Evolutionary conservation across 1,140 invertebrate species (phyloP).

Genomic region (Psix sp.): DNA sequence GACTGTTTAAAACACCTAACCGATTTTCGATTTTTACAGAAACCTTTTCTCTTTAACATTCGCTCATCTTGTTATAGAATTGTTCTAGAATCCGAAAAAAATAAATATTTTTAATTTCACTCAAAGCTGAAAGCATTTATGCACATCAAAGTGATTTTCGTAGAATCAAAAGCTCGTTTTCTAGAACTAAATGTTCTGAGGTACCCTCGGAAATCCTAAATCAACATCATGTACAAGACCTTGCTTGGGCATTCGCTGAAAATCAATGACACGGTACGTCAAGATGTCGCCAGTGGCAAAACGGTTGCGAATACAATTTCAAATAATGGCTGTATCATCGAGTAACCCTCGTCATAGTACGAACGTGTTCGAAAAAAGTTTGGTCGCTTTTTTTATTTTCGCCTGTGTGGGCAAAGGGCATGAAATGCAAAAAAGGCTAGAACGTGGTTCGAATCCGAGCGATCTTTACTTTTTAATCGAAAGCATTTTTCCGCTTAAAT

Average conservation of each 20-base stretch:
- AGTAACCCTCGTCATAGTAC: slow-evolving; percentile 15
- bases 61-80: no score
- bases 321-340: slow-evolving; percentile 28
- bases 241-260: slow-evolving; percentile 14
- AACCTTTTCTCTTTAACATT: no score
- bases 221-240: slow-evolving; percentile 20
- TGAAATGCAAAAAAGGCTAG: not conserved
- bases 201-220: slow-evolving; percentile 11
- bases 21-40: no score
- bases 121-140: no score
- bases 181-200: no score
- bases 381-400: not conserved
- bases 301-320: slow-evolving; percentile 21
- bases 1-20: slow-evolving; percentile 5
- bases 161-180: no score
- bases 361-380: not conserved
- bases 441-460: slow-evolving; percentile 12
- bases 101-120: no score
- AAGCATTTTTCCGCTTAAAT: not conserved
- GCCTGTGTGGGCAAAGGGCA: not conserved
- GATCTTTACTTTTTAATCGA: slow-evolving; percentile 12
- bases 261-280: slow-evolving; percentile 32
- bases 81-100: no score
- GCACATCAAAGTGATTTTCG: no score
- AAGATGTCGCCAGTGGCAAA: slow-evolving; percentile 30